Evolutionary conservation across 1,140 invertebrate species (phyloP).

Genomic region (Tetraneura akinire): DNA sequence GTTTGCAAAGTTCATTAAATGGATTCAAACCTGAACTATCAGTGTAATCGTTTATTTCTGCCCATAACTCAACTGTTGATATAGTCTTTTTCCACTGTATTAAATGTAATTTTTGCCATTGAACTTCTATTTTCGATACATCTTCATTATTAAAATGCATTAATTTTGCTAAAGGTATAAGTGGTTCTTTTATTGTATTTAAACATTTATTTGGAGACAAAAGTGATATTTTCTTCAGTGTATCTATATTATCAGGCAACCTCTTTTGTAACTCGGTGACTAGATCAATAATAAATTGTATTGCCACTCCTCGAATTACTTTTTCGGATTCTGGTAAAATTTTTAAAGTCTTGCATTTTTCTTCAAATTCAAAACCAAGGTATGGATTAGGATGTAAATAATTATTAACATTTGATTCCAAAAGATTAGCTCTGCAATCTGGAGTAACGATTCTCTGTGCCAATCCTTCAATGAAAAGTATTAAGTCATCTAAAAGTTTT

Average conservation of each 20-base stretch:
- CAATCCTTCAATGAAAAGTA: background rate
- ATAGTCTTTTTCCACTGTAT: background rate
- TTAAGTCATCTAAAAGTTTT: background rate
- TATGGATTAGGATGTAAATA: constrained; percentile 9
- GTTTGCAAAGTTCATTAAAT: background rate
- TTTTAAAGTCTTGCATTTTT: background rate
- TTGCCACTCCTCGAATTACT: background rate
- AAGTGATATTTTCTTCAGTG: background rate
- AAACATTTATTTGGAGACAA: background rate
- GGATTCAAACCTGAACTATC: background rate
- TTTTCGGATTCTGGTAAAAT: background rate
- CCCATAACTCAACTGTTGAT: background rate
- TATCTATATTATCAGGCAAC: background rate
- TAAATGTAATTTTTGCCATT: background rate
- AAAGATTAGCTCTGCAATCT: background rate
- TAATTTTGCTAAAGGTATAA: background rate
- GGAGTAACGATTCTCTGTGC: background rate
- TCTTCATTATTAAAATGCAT: background rate
- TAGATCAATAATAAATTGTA: background rate
- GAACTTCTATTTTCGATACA: background rate
- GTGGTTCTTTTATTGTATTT: background rate
- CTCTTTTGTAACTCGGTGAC: background rate
- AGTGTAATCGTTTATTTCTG: background rate
- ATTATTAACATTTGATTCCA: background rate
- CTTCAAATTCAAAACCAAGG: background rate